Percentiles rank a stretch among this genome's conserved stretches.
Conservation (phyloP, 2,888 invertebrate species). For the Oscheius sp. region DNA sequence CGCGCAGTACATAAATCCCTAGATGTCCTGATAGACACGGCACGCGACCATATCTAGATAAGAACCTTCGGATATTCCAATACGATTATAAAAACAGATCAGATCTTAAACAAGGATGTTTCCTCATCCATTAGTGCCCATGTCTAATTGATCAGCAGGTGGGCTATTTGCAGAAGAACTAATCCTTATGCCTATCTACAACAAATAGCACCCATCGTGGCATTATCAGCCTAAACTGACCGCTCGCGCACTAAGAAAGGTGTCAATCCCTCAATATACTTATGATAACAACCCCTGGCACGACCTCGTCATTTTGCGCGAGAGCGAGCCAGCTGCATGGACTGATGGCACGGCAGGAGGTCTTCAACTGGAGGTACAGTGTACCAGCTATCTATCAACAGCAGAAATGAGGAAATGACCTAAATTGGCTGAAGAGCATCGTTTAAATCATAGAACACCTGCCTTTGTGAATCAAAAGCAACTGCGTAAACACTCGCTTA, state of each 20-base stretch:
- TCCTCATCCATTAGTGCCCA: neutral
- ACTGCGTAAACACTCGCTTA: no score
- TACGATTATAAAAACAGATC: slow-evolving; percentile 20
- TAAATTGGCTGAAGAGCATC: neutral
- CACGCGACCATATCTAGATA: slow-evolving; percentile 7
- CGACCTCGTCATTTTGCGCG: slow-evolving; percentile 27
- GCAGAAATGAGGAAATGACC: slow-evolving; percentile 16
- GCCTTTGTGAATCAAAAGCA: neutral
- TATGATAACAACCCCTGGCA: neutral
- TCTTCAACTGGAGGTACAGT: neutral
- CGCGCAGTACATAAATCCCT: slow-evolving; percentile 24
- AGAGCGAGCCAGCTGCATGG: slow-evolving; percentile 30
- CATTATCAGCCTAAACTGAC: neutral
- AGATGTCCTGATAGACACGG: slow-evolving; percentile 12
- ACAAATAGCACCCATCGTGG: neutral
- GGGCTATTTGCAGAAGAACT: neutral
- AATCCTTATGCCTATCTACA: neutral
- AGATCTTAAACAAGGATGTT: neutral
- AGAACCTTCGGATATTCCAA: slow-evolving; percentile 5
- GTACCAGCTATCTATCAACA: neutral
- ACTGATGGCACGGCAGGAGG: slow-evolving; percentile 26
- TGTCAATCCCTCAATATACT: slow-evolving; percentile 13
- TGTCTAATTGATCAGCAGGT: neutral
- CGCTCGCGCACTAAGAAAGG: neutral
- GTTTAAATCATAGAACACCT: slow-evolving; percentile 19